phyloP scores from a whole-genome alignment of 2,113 vertebrate species.

The Syngnathus typhle region DNA sequence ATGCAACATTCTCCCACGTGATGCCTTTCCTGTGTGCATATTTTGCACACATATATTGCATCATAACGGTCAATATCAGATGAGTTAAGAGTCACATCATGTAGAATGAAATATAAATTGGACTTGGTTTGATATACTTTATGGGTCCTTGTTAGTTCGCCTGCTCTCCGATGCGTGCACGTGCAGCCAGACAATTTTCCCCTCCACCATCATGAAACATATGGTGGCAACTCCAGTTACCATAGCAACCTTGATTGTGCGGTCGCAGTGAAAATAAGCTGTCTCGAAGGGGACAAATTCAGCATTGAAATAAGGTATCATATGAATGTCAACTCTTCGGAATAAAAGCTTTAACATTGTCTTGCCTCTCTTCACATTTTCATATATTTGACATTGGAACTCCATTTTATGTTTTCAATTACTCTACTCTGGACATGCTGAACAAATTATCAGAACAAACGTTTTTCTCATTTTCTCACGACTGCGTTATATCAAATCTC shows the following conservation, averaged over 20 bases:
- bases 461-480: too few species aligned
- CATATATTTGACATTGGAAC: too few species aligned
- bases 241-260: slow-evolving; percentile 65
- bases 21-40: neutral
- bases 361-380: too few species aligned
- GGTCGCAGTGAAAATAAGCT: slow-evolving; percentile 24
- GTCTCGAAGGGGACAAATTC: slow-evolving; percentile 20
- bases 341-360: neutral
- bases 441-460: too few species aligned
- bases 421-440: too few species aligned
- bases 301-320: slow-evolving; percentile 13
- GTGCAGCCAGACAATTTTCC: slow-evolving; percentile 11
- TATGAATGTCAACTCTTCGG: neutral
- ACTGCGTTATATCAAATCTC: neutral
- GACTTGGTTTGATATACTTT: neutral
- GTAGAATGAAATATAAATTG: neutral
- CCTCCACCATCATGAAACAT: slow-evolving; percentile 49
- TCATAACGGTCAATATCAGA: neutral
- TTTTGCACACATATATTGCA: slow-evolving; percentile 3
- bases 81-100: neutral
- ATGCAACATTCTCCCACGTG: slow-evolving; percentile 35
- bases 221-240: slow-evolving; percentile 58
- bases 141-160: neutral
- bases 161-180: slow-evolving; percentile 9
- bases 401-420: too few species aligned